phyloP scores from a whole-genome alignment of 1,140 invertebrate species.

The Drosophila burlai region DNA sequence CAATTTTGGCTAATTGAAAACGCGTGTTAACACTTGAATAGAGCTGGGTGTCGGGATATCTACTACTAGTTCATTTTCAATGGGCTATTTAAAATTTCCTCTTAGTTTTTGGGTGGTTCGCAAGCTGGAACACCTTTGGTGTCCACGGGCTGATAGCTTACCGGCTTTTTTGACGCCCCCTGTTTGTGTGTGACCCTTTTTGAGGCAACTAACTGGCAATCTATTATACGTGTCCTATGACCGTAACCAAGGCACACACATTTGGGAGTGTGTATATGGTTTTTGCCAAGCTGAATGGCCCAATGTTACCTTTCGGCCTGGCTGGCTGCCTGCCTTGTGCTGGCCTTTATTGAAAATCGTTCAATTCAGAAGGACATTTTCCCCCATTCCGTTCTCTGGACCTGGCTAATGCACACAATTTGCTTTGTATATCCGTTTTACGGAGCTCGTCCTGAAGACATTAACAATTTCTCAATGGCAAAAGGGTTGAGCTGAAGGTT shows the following conservation, averaged over 20 bases:
- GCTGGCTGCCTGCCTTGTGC: slow-evolving; percentile 46
- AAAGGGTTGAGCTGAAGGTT: slow-evolving; percentile 15
- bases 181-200: slow-evolving; percentile 41
- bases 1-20: slow-evolving; percentile 66
- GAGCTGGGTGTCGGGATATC: slow-evolving; percentile 3
- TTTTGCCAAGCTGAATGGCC: slow-evolving; percentile 48
- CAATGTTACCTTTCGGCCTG: slow-evolving; percentile 74
- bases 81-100: slow-evolving; percentile 27
- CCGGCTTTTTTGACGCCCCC: slow-evolving; percentile 39
- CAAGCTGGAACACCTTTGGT: slow-evolving; percentile 19
- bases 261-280: slow-evolving; percentile 11
- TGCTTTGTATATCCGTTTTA: slow-evolving; percentile 56
- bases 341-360: slow-evolving; percentile 66
- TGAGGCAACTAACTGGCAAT: slow-evolving; percentile 58
- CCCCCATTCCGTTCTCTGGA: neutral
- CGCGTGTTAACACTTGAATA: slow-evolving; percentile 65
- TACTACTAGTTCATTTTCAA: slow-evolving; percentile 22
- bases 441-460: slow-evolving; percentile 32
- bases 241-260: slow-evolving; percentile 60
- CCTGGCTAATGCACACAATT: slow-evolving; percentile 71
- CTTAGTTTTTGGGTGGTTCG: neutral
- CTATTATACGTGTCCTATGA: slow-evolving; percentile 78
- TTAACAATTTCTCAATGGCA: slow-evolving; percentile 65
- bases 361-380: slow-evolving; percentile 41
- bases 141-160: slow-evolving; percentile 53